These are phyloP conservation scores for Pseudachorutes palmiensis DNA, from an alignment of 1,140 invertebrate genomes.

Conservation along the genomic window DNA sequence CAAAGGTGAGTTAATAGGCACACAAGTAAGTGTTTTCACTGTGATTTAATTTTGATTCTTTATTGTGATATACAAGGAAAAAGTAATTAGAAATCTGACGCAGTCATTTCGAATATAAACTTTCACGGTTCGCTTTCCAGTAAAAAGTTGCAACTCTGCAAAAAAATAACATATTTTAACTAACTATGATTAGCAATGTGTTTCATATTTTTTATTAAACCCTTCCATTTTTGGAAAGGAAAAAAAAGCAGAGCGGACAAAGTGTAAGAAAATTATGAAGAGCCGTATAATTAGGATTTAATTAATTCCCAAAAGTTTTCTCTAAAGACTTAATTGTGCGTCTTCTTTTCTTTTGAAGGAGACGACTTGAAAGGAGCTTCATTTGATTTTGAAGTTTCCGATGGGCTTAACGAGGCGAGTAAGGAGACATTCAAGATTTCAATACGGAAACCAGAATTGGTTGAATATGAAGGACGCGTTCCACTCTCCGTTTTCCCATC, in stretches of 20 bases:
- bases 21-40: not conserved
- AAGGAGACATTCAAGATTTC: slow-evolving; percentile 35
- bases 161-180: no score
- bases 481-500: slow-evolving; percentile 35
- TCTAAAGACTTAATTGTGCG: not conserved
- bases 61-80: no score
- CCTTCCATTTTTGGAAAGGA: no score
- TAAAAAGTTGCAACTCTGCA: no score
- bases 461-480: slow-evolving; percentile 27
- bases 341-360: slow-evolving; percentile 16
- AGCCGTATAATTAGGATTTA: slow-evolving; percentile 1
- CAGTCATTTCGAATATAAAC: no score
- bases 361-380: slow-evolving; percentile 31
- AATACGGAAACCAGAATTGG: slow-evolving; percentile 32
- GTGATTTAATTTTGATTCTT: no score
- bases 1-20: slow-evolving; percentile 25
- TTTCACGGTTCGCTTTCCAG: no score
- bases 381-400: slow-evolving; percentile 37
- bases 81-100: no score
- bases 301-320: not conserved
- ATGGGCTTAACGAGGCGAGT: slow-evolving; percentile 34
- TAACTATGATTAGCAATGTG: no score
- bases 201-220: no score
- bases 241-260: no score
- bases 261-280: not conserved